Percentiles rank a stretch among this genome's conserved stretches.
phyloP scores from a whole-genome alignment of 1,140 invertebrate genomes.

The Heliconius eleuchia region DNA sequence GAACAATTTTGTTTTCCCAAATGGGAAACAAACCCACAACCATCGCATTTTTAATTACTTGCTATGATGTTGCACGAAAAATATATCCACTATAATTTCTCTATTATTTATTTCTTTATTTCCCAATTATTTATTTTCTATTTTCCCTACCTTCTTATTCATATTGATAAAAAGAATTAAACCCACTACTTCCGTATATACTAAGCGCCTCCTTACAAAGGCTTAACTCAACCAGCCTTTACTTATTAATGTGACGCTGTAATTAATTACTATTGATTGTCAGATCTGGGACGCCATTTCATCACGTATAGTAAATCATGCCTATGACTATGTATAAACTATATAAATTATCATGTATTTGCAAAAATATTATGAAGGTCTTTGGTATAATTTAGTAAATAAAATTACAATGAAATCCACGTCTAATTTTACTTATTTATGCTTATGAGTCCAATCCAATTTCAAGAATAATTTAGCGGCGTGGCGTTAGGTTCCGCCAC shows the following conservation, averaged over 20 bases:
- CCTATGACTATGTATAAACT: not conserved
- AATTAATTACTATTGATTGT: slow-evolving; percentile 44
- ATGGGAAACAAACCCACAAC: too few species aligned
- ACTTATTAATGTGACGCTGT: slow-evolving; percentile 31
- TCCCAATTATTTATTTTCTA: too few species aligned
- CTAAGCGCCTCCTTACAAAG: not conserved
- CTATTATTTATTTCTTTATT: too few species aligned
- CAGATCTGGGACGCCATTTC: slow-evolving; percentile 31
- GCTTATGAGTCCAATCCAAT: too few species aligned
- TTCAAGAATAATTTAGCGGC: too few species aligned
- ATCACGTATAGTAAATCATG: slow-evolving; percentile 13
- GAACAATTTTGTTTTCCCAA: too few species aligned
- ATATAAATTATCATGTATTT: not conserved
- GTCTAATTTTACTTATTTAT: too few species aligned
- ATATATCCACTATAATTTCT: too few species aligned
- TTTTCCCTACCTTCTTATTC: too few species aligned
- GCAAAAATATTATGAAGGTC: not conserved
- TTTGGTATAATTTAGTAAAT: not conserved
- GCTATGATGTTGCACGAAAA: too few species aligned
- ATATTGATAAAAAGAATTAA: not conserved
- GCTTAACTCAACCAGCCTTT: not conserved
- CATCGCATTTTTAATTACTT: too few species aligned
- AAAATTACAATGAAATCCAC: not conserved
- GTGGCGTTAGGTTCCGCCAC: too few species aligned
- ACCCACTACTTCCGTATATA: not conserved